These are phyloP conservation scores for Sebastes oblongus DNA, from an alignment of 2,797 vertebrate genomes.

Conservation along the genomic window DNA sequence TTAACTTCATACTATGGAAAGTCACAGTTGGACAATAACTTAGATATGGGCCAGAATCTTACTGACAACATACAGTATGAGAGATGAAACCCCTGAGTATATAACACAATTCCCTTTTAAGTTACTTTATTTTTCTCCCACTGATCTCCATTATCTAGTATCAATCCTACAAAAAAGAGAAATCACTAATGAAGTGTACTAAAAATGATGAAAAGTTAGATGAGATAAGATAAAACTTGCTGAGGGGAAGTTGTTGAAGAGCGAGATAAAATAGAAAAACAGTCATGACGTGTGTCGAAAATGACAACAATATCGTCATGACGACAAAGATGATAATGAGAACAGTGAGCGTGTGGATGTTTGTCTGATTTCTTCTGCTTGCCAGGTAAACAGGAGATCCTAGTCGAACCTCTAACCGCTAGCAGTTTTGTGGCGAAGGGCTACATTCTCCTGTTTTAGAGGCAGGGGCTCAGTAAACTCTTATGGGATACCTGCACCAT, in stretches of 20 bases:
- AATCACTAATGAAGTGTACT: not conserved
- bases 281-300: not conserved
- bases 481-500: slow-evolving; percentile 66
- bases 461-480: slow-evolving; percentile 65
- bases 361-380: slow-evolving; percentile 29
- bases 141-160: not conserved
- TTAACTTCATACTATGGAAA: not conserved
- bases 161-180: not conserved
- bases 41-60: slow-evolving; percentile 26
- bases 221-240: not conserved
- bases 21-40: slow-evolving; percentile 22
- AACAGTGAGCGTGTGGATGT: not conserved
- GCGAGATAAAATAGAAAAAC: not conserved
- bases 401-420: slow-evolving; percentile 50
- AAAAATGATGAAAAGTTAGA: not conserved
- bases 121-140: not conserved
- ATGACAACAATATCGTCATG: not conserved
- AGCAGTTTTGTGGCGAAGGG: slow-evolving; percentile 63
- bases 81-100: slow-evolving; percentile 13
- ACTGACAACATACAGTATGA: slow-evolving; percentile 22
- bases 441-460: slow-evolving; percentile 66
- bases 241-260: not conserved
- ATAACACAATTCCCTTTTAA: not conserved
- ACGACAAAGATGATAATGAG: not conserved
- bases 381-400: slow-evolving; percentile 66